Percentiles rank a stretch among this genome's conserved stretches.
These are phyloP conservation scores for Sinocyclocheilus grahami DNA, from an alignment of 2,113 vertebrate genomes.

Conservation along the genomic window DNA sequence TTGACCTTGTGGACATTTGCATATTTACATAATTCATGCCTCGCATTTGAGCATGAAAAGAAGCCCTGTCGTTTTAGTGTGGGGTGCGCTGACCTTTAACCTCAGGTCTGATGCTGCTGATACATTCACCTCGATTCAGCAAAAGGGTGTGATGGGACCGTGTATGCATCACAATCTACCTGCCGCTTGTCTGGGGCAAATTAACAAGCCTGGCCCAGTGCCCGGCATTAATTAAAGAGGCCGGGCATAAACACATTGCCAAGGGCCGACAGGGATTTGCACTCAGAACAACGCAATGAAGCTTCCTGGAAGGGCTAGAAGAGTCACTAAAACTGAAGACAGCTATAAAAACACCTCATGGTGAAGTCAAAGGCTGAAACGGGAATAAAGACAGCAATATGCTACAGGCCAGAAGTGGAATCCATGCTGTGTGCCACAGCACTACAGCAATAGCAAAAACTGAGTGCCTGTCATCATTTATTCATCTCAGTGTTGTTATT, in stretches of 20 bases:
- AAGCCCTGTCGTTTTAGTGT: slow-evolving; percentile 1
- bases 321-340: slow-evolving; percentile 33
- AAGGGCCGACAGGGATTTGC: slow-evolving; percentile 49
- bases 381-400: slow-evolving; percentile 37
- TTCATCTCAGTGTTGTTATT: background rate
- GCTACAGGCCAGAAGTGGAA: slow-evolving; percentile 28
- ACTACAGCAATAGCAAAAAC: background rate
- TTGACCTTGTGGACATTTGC: slow-evolving; percentile 65
- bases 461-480: background rate
- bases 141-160: slow-evolving; percentile 42
- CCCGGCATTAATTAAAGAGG: slow-evolving; percentile 69
- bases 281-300: slow-evolving; percentile 33
- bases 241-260: slow-evolving; percentile 50
- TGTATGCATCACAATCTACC: slow-evolving; percentile 61
- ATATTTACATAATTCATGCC: slow-evolving; percentile 52
- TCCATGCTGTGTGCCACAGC: slow-evolving; percentile 1
- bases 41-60: slow-evolving; percentile 13
- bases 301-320: slow-evolving; percentile 29
- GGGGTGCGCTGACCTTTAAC: slow-evolving; percentile 40
- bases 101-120: slow-evolving; percentile 34
- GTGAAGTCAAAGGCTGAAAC: slow-evolving; percentile 37
- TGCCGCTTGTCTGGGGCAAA: slow-evolving; percentile 61
- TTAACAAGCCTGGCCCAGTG: slow-evolving; percentile 62
- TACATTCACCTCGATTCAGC: slow-evolving; percentile 30
- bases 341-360: slow-evolving; percentile 31